Evolutionary conservation across 2,888 invertebrate species (phyloP), one percentile per base, ranked within the genome.

Genomic region (Lypha dubia): DNA sequence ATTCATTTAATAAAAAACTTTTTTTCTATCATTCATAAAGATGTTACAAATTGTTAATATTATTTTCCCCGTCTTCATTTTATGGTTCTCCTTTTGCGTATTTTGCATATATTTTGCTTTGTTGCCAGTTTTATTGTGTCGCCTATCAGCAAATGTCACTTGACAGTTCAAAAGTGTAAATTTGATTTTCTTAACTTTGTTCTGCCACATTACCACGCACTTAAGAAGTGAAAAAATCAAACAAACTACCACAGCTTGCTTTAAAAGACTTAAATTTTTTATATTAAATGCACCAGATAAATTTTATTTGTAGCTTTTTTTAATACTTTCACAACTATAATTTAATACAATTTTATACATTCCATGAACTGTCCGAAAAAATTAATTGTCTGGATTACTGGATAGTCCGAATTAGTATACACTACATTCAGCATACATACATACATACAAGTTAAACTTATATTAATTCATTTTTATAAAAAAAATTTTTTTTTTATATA

Each of bases 121-220:
- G 4, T 44, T 8, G 11, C 24, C 11, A n/a, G n/a, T 11, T 38
- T 38, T 24, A 7, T 41, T 1, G 7, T 35, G n/a, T n/a, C 38
- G 46, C 15, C 63, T 46, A 44, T 20, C 17, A 15, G 41, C 68
- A 70, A 63, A 62, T 58, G 75, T 20, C 81, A 63, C 75, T 70
- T 73, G 53, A 58, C 46, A 76, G 76, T 63, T 58, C 56, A 58
- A 82, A 76, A 82, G 81, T 82, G 81, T 82, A 70, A 82, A 82
- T 82, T 76, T 82, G 49, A 82, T 82, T 76, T 82, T 70, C 70
- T 65, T 58, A 82, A 82, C 63, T 76, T 75, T 76, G 63, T 63
- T 38, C 51, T 74, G 67, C 53, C 35, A 53, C 32, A 75, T 46
- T 46, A 60, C 24, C 20, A 35, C 46, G 35, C 35, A 49, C 46